These are phyloP conservation scores for Lumbricus terrestris DNA, from an alignment of 2,888 invertebrate species.

Conservation along the genomic window DNA sequence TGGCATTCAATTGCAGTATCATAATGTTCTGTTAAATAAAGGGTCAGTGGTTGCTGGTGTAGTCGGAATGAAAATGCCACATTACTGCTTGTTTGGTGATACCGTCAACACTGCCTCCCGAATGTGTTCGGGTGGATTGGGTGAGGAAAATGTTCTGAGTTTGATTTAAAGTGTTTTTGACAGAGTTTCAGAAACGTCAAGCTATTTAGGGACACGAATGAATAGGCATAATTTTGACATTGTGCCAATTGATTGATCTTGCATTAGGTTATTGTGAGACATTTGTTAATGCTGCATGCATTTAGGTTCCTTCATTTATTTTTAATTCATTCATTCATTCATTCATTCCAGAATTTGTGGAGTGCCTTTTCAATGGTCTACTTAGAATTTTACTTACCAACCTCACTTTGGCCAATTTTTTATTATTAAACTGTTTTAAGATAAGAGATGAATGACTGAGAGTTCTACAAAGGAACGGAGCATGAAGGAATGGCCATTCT, in stretches of 20 bases:
- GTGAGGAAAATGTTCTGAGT: neutral
- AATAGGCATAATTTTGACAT: neutral
- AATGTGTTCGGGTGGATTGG: neutral
- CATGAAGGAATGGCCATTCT: neutral
- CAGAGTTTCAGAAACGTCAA: neutral
- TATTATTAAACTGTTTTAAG: too few relatives aligned
- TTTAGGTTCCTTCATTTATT: too few relatives aligned
- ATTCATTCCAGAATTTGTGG: too few relatives aligned
- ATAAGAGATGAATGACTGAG: too few relatives aligned
- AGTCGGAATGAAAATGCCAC: slow-evolving; percentile 8
- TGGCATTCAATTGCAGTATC: neutral
- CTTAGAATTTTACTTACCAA: too few relatives aligned
- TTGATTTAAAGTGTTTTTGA: neutral
- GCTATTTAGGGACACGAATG: neutral
- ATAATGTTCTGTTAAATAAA: neutral
- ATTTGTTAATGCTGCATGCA: too few relatives aligned
- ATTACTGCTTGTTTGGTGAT: slow-evolving; percentile 8
- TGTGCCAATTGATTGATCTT: neutral
- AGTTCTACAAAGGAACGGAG: too few relatives aligned
- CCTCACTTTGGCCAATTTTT: too few relatives aligned
- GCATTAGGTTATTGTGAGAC: neutral
- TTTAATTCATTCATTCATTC: too few relatives aligned
- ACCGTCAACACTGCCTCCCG: slow-evolving; percentile 3
- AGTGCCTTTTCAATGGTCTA: too few relatives aligned
- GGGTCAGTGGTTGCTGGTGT: slow-evolving; percentile 15